Base-by-base conservation (phyloP, 2,888 invertebrate species). In the Atethmia centrago region DNA sequence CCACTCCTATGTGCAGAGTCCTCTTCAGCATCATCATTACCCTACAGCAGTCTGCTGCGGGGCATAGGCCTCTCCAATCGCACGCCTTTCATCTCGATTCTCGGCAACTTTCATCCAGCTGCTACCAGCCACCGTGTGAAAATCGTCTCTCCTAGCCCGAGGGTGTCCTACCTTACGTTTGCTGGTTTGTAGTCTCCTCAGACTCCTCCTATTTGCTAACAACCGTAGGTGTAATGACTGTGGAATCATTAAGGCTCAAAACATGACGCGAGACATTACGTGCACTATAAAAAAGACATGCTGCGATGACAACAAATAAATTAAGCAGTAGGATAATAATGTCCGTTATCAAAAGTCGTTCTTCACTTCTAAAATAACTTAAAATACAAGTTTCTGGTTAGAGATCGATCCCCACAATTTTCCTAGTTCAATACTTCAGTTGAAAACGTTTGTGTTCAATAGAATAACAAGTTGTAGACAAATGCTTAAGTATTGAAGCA, bases 381-480 rank as follows among this genome's bases (percentile, higher is more conserved):
- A 19, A 8, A 31, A 53, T 5, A 14, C 4, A 16, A 45, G 5
- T 31, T 28, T 16, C 21, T 55, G 14, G 31, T 40, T 40, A 56
- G 2, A 42, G 59, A 71, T 51, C 3, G 19, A 40, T 65, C n/a
- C 2, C 5, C 10, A 40, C 14, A 69, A 72, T 25, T 40, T 42
- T 31, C 12, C 12, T 16, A 19, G 25, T 56, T 55, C 45, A 51
- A 56, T 58, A 55, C n/a, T 36, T 61, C n/a, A 25, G 10, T n/a
- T 45, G 16, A 45, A 56, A 51, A 49, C 28, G 21, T 36, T 51
- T 51, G n/a, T 51, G n/a, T 53, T 42, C 21, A 28, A 77, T 62
- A 25, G 5, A 61, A 62, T 42, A 70, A 40, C 45, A 40, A 71
- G 40, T 55, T 62, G 31, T 21, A 36, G 21, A 58, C 49, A 77